Evolutionary conservation across 30 jellyfish, hydroid and myxozoan species (phyloP), one percentile per base, ranked within the genome.

Genomic region (Mastigias papua): DNA sequence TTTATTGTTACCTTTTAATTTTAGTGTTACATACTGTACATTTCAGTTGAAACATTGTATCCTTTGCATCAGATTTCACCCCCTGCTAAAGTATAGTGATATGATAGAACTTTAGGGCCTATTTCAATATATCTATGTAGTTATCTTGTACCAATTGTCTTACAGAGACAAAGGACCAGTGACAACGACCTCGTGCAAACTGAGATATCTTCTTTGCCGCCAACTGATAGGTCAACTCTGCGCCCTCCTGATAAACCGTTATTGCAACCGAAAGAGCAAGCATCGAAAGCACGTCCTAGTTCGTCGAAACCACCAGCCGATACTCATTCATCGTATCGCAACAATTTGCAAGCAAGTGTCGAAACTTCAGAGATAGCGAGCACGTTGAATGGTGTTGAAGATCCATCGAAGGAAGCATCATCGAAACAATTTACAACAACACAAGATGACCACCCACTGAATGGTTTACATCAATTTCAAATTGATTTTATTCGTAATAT

Each of bases 401-500:
- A 46, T 8, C 8, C 60, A 6, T 8, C 60, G 16, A 46, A 26
- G 46, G 68, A 67, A 42, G 9, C 71, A 50, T 19, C 89, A 50
- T n/a, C n/a, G n/a, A n/a, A n/a, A n/a, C n/a, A n/a, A n/a, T n/a
- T n/a, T n/a, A 78, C 37, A 23, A 25, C 92, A 42, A 48, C 35
- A 2, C 33, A 80, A 30, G 68, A 33, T 50, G 82, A 61, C 27
- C 71, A 34, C n/a, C 34, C 73, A 10, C 61, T 75, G 0, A 62
- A 46, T 22, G 88, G 82, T 20, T 64, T 86, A 54, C 90, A 78
- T 61, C 94, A 86, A 22, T 77, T 95, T 48, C 99, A 95, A 90
- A 76, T 90, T 34, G 99, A 95, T 8, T 84, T 82, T 54, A 85
- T 95, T 60, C 97, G 94, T 1, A 79, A 87, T 33, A 95, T 95